phyloP scores from a whole-genome alignment of 2,797 vertebrate species.

The Lateolabrax maculatus region DNA sequence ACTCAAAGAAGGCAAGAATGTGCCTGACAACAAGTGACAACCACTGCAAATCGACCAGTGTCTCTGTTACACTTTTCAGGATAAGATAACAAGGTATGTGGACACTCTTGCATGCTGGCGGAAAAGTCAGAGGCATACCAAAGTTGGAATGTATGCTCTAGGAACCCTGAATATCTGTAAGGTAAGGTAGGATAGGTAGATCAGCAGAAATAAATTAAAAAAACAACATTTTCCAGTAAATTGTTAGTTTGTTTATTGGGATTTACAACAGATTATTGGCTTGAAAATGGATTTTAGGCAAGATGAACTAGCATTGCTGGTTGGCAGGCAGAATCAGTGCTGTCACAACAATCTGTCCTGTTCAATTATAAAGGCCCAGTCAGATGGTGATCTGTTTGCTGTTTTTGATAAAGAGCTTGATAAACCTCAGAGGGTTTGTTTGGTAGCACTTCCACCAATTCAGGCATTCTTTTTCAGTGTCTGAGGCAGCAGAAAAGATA shows the following conservation, averaged over 20 bases:
- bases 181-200: too few relatives aligned
- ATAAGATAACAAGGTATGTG: too few relatives aligned
- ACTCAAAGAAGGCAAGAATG: slow-evolving; percentile 24
- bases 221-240: slow-evolving; percentile 14
- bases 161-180: neutral
- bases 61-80: neutral
- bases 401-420: slow-evolving; percentile 19
- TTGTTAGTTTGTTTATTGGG: slow-evolving; percentile 31
- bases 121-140: neutral
- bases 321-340: slow-evolving; percentile 36
- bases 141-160: neutral
- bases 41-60: slow-evolving; percentile 7
- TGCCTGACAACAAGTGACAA: slow-evolving; percentile 33
- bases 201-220: too few relatives aligned
- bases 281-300: slow-evolving; percentile 27
- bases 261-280: slow-evolving; percentile 22
- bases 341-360: slow-evolving; percentile 24
- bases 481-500: slow-evolving; percentile 22
- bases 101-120: neutral
- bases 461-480: slow-evolving; percentile 15
- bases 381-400: slow-evolving; percentile 39
- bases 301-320: slow-evolving; percentile 22
- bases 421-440: slow-evolving; percentile 26
- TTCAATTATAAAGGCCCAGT: slow-evolving; percentile 37
- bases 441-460: slow-evolving; percentile 4